Evolutionary conservation across 2,113 vertebrate genomes (phyloP).

Genomic region (Albula goreensis): DNA sequence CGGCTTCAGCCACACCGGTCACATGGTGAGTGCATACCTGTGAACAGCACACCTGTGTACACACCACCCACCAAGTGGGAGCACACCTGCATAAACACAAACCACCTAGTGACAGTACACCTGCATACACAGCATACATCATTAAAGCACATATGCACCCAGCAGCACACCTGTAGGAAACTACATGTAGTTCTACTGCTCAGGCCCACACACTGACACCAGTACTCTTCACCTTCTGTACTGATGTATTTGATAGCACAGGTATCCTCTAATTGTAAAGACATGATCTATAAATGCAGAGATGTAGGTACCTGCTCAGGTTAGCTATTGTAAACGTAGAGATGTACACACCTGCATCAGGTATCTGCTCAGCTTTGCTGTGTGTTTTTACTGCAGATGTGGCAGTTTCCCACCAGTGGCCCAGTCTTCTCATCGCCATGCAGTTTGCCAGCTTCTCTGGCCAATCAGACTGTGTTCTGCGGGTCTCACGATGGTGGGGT

Average conservation of each 20-base stretch:
- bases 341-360: too few species aligned
- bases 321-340: neutral
- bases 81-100: too few species aligned
- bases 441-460: conserved; percentile 56
- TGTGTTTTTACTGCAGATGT: conserved; percentile 69
- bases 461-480: conserved; percentile 75
- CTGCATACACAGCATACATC: too few species aligned
- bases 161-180: neutral
- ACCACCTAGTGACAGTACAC: too few species aligned
- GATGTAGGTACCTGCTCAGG: neutral
- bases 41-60: neutral
- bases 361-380: neutral
- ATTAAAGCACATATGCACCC: neutral
- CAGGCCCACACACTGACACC: too few species aligned
- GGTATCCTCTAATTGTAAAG: neutral
- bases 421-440: conserved; percentile 92
- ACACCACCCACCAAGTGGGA: too few species aligned
- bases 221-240: neutral
- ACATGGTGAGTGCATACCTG: conserved; percentile 71
- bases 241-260: neutral
- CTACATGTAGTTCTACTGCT: too few species aligned
- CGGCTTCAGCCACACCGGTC: conserved; percentile 77
- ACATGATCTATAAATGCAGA: neutral
- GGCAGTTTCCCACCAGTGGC: conserved; percentile 79
- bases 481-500: conserved; percentile 86